A percentile compares a stretch with the other conserved stretches of the same genome.
Conservation (phyloP, 1,140 invertebrate species). For the Mactra quadrangularis region DNA sequence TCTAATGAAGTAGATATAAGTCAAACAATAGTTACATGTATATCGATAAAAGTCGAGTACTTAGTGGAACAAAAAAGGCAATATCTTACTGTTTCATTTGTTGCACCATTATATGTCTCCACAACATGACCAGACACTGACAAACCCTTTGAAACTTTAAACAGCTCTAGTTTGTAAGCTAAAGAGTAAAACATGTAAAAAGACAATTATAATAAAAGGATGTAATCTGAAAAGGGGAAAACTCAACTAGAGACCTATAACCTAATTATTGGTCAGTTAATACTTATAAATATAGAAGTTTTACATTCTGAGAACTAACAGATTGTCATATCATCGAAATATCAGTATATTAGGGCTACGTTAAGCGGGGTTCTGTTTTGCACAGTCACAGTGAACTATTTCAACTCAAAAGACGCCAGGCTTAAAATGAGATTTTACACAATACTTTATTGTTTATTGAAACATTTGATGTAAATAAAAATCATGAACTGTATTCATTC, state of each 20-base stretch:
- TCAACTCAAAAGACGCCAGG: no score
- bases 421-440: no score
- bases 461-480: no score
- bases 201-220: not conserved
- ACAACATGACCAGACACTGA: slow-evolving; percentile 10
- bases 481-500: no score
- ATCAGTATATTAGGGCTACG: not conserved
- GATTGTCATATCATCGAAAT: not conserved
- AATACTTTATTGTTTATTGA: no score
- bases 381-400: no score
- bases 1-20: no score
- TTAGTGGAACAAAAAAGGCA: no score
- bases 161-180: slow-evolving; percentile 38
- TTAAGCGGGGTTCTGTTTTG: no score
- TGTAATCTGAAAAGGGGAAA: not conserved
- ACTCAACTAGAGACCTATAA: not conserved
- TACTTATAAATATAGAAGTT: not conserved
- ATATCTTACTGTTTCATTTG: slow-evolving; percentile 56
- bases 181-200: not conserved
- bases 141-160: not conserved
- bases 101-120: slow-evolving; percentile 33
- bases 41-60: no score
- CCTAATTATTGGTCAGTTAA: not conserved
- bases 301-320: not conserved
- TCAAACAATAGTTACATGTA: no score